Base-by-base conservation (phyloP, 2,113 vertebrate genomes). In the Ictalurus furcatus region DNA sequence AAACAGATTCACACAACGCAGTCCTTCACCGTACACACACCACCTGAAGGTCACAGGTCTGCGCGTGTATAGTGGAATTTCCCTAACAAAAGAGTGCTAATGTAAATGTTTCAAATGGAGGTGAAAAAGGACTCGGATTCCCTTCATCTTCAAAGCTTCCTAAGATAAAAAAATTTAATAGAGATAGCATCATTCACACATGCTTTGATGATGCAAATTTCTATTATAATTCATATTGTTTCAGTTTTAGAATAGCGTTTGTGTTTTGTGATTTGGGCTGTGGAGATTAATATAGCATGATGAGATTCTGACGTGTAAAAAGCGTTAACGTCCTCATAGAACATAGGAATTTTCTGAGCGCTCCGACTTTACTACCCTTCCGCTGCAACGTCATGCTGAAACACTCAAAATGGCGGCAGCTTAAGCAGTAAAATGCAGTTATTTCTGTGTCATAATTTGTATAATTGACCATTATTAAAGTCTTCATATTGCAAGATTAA, bases 61-160 rank as follows among this genome's bases (percentile, higher is more conserved):
- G 85, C 17, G 6, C 25, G n/a, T 73, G 65, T 59, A 59, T 76
- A 74, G 30, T 86, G 52, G 54, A 28, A 86, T 76, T 86, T 86
- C 85, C 85, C 54, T 81, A 87, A 69, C 59, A 80, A 81, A 81
- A 69, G 44, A n/a, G 34, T 13, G 30, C 81, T 13, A 37, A 84
- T 40, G 81, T 84, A 61, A 84, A 63, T 84, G 56, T 23, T 34
- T 23, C 5, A 16, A 23, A 79, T 56, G 56, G 6, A 23, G n/a
- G 17, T 87, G 16, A 44, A 56, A 87, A 87, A 52, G 21, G 59
- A 54, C 16, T 67, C 79, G 6, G 17, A 7, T 16, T 79, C 76
- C 78, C 78, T 87, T 87, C 44, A 87, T 69, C 44, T 69, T 81
- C 78, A 81, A 87, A 87, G 85, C 58, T 5, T 52, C 61, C 56